These are phyloP conservation scores for Anodontia alba DNA, from an alignment of 2,888 invertebrate species.

Conservation along the genomic window DNA sequence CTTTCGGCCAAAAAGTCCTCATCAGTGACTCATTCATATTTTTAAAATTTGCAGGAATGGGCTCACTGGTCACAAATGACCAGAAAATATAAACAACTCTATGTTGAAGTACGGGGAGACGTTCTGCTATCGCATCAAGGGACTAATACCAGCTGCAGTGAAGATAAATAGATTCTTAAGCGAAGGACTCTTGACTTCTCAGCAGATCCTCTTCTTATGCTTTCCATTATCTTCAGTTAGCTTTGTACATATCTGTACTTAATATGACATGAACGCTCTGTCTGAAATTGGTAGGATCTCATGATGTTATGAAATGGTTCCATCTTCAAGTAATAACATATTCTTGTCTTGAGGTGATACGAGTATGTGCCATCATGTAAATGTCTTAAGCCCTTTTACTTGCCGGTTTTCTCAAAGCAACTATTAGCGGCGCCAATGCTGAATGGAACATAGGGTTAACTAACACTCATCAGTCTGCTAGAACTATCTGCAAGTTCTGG, in stretches of 20 bases:
- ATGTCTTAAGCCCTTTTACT: slow-evolving; percentile 27
- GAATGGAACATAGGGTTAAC: slow-evolving; percentile 31
- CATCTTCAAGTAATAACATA: slow-evolving; percentile 14
- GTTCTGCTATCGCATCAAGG: too few species aligned
- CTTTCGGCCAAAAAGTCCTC: too few species aligned
- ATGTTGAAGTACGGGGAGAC: too few species aligned
- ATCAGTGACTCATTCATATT: too few species aligned
- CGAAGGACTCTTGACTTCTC: too few species aligned
- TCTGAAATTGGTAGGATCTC: slow-evolving; percentile 28
- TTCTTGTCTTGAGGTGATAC: neutral
- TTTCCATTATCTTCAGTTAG: slow-evolving; percentile 31
- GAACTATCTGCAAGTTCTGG: slow-evolving; percentile 1
- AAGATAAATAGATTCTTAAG: too few species aligned
- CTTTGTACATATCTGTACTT: slow-evolving; percentile 31
- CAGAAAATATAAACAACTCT: too few species aligned
- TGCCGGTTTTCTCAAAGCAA: slow-evolving; percentile 27
- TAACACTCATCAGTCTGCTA: neutral
- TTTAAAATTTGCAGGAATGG: too few species aligned
- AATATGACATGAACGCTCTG: slow-evolving; percentile 30
- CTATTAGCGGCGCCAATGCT: slow-evolving; percentile 33
- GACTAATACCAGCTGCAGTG: too few species aligned
- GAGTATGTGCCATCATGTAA: neutral
- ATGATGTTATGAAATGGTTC: slow-evolving; percentile 43
- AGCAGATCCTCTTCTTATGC: slow-evolving; percentile 17
- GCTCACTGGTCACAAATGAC: too few species aligned